Evolutionary conservation across 2,888 invertebrate species (phyloP).

Genomic region (Idaea straminata): DNA sequence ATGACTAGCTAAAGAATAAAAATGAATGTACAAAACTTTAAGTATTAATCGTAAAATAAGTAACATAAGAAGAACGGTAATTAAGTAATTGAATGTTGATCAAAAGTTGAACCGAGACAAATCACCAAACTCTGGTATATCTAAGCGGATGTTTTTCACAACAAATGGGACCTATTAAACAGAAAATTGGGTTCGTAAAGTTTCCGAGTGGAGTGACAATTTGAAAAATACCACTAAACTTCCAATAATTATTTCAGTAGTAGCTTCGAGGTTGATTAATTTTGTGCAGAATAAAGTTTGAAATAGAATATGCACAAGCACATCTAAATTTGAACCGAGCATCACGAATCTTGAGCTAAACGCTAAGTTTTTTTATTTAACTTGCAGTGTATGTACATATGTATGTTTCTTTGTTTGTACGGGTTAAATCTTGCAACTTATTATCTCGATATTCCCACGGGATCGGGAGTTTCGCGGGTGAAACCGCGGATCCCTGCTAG

Average conservation of each 20-base stretch:
- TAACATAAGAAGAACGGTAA: background rate
- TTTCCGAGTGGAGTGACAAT: conserved; percentile 45
- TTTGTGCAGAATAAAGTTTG: conserved; percentile 1
- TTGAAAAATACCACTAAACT: conserved; percentile 53
- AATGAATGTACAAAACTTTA: no score
- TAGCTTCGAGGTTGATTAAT: conserved; percentile 16
- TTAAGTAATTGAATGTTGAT: background rate
- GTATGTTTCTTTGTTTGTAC: no score
- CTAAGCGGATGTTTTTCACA: conserved; percentile 46
- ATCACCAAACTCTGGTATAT: background rate
- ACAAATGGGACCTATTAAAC: conserved; percentile 64
- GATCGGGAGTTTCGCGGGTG: no score
- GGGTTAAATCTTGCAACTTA: no score
- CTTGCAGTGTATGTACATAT: no score
- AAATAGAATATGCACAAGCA: background rate
- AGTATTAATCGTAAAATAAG: background rate
- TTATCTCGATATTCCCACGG: no score
- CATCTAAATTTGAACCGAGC: no score
- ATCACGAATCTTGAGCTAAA: no score
- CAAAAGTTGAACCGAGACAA: background rate
- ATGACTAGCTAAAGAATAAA: no score
- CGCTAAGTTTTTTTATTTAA: no score
- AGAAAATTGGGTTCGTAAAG: conserved; percentile 62
- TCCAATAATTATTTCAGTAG: background rate
- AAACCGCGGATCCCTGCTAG: no score